Evolutionary conservation across 2,888 invertebrate species (phyloP).

Genomic region (Nebria brevicollis): DNA sequence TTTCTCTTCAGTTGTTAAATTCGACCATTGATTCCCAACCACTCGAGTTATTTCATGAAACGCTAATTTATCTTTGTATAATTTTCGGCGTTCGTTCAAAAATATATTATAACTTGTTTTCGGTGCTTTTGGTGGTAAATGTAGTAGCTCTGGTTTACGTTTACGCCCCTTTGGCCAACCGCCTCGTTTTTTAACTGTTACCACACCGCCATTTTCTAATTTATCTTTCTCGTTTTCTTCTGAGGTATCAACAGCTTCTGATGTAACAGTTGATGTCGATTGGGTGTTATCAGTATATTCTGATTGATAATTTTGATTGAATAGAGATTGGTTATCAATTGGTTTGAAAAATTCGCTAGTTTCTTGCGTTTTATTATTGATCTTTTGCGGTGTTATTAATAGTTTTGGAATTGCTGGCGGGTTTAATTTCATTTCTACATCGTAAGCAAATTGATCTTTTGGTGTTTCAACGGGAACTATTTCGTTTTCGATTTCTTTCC

Average conservation of each 20-base stretch:
- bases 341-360: background rate
- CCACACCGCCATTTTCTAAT: background rate
- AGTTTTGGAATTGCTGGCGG: background rate
- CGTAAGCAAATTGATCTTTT: background rate
- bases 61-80: constrained; percentile 66
- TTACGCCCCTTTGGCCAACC: constrained; percentile 72
- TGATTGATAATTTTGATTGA: background rate
- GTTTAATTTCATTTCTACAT: constrained; percentile 36
- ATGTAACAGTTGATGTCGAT: constrained; percentile 15
- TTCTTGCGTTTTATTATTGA: background rate
- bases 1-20: constrained; percentile 65
- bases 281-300: background rate
- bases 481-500: background rate
- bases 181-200: constrained; percentile 62
- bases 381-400: background rate
- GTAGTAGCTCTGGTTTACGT: constrained; percentile 65
- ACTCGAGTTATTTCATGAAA: constrained; percentile 70
- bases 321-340: background rate
- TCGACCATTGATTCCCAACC: constrained; percentile 69
- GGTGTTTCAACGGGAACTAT: background rate
- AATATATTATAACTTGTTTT: constrained; percentile 69
- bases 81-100: constrained; percentile 66
- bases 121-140: constrained; percentile 68
- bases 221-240: constrained; percentile 36
- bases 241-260: constrained; percentile 34